phyloP scores from a whole-genome alignment of 2,113 vertebrate genomes.

The Philantomba maxwellii region DNA sequence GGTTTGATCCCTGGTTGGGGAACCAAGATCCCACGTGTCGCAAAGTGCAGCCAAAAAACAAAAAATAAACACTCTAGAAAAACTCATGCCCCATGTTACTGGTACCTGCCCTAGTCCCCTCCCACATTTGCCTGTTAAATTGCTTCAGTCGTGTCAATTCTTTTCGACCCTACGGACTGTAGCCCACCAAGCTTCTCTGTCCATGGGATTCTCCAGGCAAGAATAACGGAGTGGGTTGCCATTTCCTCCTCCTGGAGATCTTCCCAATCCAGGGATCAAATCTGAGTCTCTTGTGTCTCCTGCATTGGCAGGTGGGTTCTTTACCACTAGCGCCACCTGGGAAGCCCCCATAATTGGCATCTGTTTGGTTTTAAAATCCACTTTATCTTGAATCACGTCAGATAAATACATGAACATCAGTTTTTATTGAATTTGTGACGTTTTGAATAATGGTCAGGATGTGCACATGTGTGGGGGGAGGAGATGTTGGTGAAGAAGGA shows the following conservation, averaged over 20 bases:
- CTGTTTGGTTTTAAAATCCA: slow-evolving; percentile 23
- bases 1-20: background rate
- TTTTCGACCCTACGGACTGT: rapidly evolving
- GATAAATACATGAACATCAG: slow-evolving; percentile 65
- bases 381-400: slow-evolving; percentile 43
- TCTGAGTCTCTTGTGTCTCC: background rate
- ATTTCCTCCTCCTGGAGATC: background rate
- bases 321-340: background rate
- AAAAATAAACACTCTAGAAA: background rate
- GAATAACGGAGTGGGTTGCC: background rate
- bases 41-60: background rate
- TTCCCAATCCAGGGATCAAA: background rate
- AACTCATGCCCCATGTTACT: background rate
- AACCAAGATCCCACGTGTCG: background rate
- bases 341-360: background rate
- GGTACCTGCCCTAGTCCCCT: background rate
- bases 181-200: background rate
- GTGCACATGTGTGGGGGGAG: slow-evolving; percentile 67
- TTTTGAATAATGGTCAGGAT: slow-evolving; percentile 69
- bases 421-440: slow-evolving; percentile 73
- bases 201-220: background rate
- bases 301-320: background rate
- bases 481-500: slow-evolving; percentile 67
- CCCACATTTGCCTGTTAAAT: background rate
- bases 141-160: background rate